Percentiles rank a stretch among this genome's conserved stretches.
Conservation (phyloP, 2,113 vertebrate species). For the Brachyhypopomus gauderio region DNA sequence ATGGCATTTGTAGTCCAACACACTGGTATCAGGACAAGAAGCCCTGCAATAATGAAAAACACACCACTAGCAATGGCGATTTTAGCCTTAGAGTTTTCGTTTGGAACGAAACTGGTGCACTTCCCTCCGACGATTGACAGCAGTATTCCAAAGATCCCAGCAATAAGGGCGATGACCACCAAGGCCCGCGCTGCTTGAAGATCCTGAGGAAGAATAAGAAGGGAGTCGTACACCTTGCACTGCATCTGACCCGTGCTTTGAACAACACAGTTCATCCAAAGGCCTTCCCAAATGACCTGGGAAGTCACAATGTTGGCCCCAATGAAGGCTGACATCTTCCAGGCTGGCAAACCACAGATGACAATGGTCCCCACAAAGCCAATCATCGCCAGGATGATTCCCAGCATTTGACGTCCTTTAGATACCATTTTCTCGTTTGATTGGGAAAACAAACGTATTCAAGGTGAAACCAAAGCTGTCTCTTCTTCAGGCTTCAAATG, state of each 20-base stretch:
- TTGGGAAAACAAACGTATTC: neutral
- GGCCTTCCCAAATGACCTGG: constrained; percentile 81
- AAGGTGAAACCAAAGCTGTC: neutral
- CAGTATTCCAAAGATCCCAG: constrained; percentile 65
- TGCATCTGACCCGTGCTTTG: constrained; percentile 81
- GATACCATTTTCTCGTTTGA: constrained; percentile 57
- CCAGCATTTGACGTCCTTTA: constrained; percentile 77
- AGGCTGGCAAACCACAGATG: constrained; percentile 82
- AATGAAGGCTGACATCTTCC: constrained; percentile 86
- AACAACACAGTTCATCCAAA: constrained; percentile 78
- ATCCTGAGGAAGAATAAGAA: constrained; percentile 73
- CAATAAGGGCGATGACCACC: constrained; percentile 68
- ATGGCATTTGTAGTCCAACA: constrained; percentile 81
- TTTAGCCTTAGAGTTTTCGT: constrained; percentile 62
- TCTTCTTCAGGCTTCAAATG: neutral
- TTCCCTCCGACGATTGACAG: constrained; percentile 63
- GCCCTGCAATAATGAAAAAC: constrained; percentile 68
- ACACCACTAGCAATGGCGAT: constrained; percentile 65
- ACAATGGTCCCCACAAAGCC: constrained; percentile 83
- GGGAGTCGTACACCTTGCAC: constrained; percentile 78
- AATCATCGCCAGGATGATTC: constrained; percentile 74
- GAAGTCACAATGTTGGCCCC: constrained; percentile 84
- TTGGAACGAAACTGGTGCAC: constrained; percentile 72
- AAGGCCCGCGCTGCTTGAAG: constrained; percentile 73
- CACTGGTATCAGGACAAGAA: constrained; percentile 79